A percentile compares a stretch with the other conserved stretches of the same genome.
Conservation (phyloP, 2,888 invertebrate genomes). For the Pecten maximus region DNA sequence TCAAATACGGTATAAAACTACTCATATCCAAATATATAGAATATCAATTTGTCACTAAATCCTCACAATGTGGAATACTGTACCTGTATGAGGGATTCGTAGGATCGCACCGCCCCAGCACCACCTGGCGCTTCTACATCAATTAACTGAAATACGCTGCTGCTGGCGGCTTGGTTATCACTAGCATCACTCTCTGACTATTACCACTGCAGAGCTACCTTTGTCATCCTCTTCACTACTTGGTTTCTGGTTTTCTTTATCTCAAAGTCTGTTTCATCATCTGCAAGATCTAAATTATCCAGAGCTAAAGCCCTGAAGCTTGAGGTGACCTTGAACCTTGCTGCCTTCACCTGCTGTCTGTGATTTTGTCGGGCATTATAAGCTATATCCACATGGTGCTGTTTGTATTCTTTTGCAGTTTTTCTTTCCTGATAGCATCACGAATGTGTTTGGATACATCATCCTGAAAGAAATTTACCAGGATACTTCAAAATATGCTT, state of each 20-base stretch:
- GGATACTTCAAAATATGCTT: no score
- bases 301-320: constrained; percentile 68
- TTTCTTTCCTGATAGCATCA: constrained; percentile 77
- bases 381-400: constrained; percentile 61
- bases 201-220: background rate
- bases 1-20: no score
- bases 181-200: background rate
- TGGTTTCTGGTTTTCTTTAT: background rate
- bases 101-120: background rate
- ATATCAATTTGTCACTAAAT: constrained; percentile 10
- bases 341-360: constrained; percentile 50
- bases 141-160: background rate
- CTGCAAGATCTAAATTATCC: constrained; percentile 64
- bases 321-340: constrained; percentile 66
- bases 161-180: background rate
- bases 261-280: constrained; percentile 36
- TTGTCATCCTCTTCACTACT: background rate
- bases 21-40: no score
- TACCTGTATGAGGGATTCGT: background rate
- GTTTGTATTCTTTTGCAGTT: constrained; percentile 76
- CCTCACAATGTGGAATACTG: background rate
- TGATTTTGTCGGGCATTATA: constrained; percentile 57
- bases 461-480: constrained; percentile 60
- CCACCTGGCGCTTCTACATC: background rate
- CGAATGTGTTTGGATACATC: constrained; percentile 71